Evolutionary conservation across 2,888 invertebrate species (phyloP).

Genomic region (Cantharis nigra): DNA sequence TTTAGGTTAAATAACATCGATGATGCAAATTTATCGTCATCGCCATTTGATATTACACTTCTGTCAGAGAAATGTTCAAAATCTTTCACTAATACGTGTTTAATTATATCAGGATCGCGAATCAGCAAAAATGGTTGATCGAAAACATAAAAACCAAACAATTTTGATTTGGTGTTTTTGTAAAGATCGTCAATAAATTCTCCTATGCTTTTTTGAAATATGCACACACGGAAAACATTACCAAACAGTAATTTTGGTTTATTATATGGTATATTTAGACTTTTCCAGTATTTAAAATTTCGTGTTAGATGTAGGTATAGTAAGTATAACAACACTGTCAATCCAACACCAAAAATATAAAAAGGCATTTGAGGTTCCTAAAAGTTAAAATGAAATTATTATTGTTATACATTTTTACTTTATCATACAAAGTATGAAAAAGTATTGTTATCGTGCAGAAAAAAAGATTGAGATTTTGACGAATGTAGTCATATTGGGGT

Average conservation of each 20-base stretch:
- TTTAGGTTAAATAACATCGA: slow-evolving; percentile 53
- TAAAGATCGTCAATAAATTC: slow-evolving; percentile 41
- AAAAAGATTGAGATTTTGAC: too few species aligned
- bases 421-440: too few species aligned
- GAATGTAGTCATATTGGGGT: too few species aligned
- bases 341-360: neutral
- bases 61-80: slow-evolving; percentile 56
- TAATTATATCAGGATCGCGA: slow-evolving; percentile 52
- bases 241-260: slow-evolving; percentile 47
- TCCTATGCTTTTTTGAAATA: slow-evolving; percentile 41
- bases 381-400: neutral
- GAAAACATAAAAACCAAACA: slow-evolving; percentile 54
- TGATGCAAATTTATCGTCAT: slow-evolving; percentile 52
- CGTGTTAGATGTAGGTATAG: slow-evolving; percentile 37
- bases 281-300: slow-evolving; percentile 49
- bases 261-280: slow-evolving; percentile 45
- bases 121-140: slow-evolving; percentile 54
- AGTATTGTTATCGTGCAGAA: too few species aligned
- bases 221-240: slow-evolving; percentile 45
- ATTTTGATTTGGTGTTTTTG: slow-evolving; percentile 38
- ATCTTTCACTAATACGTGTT: slow-evolving; percentile 54
- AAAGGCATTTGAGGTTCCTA: neutral
- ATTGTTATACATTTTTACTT: too few species aligned
- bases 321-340: neutral
- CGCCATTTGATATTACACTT: slow-evolving; percentile 51